Percentiles rank a stretch among this genome's conserved stretches.
phyloP scores from a whole-genome alignment of 2,888 invertebrate species.

The Polymixis lichenea region DNA sequence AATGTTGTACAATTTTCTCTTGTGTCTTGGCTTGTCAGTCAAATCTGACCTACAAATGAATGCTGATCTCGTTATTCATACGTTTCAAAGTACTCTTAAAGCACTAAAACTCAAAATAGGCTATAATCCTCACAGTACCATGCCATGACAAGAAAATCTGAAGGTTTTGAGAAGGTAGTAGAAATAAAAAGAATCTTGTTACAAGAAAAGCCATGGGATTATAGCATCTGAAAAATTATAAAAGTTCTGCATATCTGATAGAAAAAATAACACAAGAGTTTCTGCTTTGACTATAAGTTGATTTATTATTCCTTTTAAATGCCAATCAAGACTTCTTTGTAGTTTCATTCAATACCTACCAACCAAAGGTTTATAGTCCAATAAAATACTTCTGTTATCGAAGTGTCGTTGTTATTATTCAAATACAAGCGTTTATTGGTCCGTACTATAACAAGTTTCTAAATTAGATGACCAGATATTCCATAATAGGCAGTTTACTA shows the following conservation, averaged over 20 bases:
- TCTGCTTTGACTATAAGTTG: background rate
- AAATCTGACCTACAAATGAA: no score
- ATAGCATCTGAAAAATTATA: background rate
- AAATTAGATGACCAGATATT: conserved; percentile 57
- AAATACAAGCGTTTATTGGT: conserved; percentile 34
- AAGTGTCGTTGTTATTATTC: conserved; percentile 42
- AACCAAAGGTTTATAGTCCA: conserved; percentile 16
- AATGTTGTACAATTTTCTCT: no score
- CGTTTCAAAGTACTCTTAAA: no score
- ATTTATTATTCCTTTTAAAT: background rate
- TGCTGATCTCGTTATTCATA: no score
- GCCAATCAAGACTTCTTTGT: conserved; percentile 3
- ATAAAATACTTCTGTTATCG: conserved; percentile 27
- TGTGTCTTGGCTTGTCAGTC: no score
- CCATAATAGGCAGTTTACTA: conserved; percentile 45
- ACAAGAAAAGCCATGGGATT: no score
- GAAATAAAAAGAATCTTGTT: background rate
- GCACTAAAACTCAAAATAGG: no score
- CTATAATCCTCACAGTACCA: no score
- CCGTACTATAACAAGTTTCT: conserved; percentile 39
- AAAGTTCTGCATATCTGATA: background rate
- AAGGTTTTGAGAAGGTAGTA: background rate
- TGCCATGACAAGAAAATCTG: background rate
- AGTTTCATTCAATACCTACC: conserved; percentile 18
- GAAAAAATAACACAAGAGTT: background rate